Conservation (phyloP, 2,888 invertebrate species). For the Cheilosia vernalis region DNA sequence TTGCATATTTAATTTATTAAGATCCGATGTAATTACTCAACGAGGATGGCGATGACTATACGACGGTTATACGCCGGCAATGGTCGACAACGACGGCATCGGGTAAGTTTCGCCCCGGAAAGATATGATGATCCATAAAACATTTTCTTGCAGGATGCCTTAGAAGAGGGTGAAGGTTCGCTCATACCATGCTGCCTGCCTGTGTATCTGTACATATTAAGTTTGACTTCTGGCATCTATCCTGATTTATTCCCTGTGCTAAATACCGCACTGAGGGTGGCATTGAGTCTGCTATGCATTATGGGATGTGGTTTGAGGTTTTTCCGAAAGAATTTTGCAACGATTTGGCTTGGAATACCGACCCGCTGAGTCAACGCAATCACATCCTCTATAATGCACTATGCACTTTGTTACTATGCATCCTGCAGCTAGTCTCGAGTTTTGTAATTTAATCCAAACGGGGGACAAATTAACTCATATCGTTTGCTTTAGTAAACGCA, state of each 20-base stretch:
- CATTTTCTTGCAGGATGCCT: slow-evolving; percentile 62
- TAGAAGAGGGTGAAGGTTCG: slow-evolving; percentile 17
- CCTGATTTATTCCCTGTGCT: slow-evolving; percentile 7
- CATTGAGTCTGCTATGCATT: background rate
- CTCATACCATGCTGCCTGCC: background rate
- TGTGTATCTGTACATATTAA: background rate
- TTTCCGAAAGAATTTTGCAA: slow-evolving; percentile 28
- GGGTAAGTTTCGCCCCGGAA: slow-evolving; percentile 62
- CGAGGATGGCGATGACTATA: slow-evolving; percentile 40
- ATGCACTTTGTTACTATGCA: background rate
- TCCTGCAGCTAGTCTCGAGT: slow-evolving; percentile 14
- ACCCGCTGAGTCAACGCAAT: slow-evolving; percentile 17
- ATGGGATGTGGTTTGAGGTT: background rate
- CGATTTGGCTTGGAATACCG: slow-evolving; percentile 3
- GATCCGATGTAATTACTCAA: slow-evolving; percentile 74
- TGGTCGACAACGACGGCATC: slow-evolving; percentile 12
- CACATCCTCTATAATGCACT: background rate
- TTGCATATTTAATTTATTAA: slow-evolving; percentile 75
- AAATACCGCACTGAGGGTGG: background rate
- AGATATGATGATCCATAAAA: slow-evolving; percentile 73
- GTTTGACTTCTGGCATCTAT: slow-evolving; percentile 35
- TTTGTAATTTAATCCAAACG: slow-evolving; percentile 21
- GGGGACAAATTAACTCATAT: slow-evolving; percentile 24
- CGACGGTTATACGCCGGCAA: background rate
- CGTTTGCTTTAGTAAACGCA: slow-evolving; percentile 1